phyloP scores from a whole-genome alignment of 2,113 vertebrate species.

The Bubo blakistoni region DNA sequence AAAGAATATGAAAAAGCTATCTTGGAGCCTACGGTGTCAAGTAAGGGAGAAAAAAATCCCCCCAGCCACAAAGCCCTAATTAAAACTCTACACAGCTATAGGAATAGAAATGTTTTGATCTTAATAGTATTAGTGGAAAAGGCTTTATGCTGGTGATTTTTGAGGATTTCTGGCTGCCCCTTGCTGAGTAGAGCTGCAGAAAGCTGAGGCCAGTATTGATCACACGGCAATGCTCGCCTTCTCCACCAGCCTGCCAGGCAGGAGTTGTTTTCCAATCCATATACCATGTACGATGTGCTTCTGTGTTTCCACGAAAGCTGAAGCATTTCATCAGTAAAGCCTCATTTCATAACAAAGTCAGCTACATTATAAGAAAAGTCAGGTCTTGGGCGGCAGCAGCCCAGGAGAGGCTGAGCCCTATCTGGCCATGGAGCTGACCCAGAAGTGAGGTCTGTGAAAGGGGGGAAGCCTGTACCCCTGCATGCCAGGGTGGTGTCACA shows the following conservation, averaged over 20 bases:
- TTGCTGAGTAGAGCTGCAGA: not conserved
- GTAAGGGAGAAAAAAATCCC: not conserved
- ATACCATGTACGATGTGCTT: not conserved
- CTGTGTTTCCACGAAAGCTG: not conserved
- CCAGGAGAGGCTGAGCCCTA: not conserved
- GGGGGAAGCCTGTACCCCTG: not conserved
- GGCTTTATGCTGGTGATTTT: not conserved
- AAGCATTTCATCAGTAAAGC: not conserved
- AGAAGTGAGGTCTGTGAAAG: not conserved
- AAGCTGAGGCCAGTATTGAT: not conserved
- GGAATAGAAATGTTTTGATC: not conserved
- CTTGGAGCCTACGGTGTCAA: not conserved
- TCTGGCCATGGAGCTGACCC: not conserved
- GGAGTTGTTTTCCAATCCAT: not conserved
- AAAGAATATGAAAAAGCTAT: not conserved
- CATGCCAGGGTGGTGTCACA: not conserved
- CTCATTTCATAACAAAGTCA: not conserved
- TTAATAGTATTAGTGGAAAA: not conserved
- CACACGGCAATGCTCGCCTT: not conserved
- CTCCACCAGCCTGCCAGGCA: not conserved
- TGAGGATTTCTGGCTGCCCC: not conserved
- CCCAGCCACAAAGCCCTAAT: not conserved
- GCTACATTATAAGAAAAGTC: not conserved
- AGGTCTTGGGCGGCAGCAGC: accelerated
- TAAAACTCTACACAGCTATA: not conserved